Percentiles rank a stretch among this genome's conserved stretches.
These are phyloP conservation scores for Ferrisia virgata DNA, from an alignment of 2,888 invertebrate genomes.

Conservation along the genomic window DNA sequence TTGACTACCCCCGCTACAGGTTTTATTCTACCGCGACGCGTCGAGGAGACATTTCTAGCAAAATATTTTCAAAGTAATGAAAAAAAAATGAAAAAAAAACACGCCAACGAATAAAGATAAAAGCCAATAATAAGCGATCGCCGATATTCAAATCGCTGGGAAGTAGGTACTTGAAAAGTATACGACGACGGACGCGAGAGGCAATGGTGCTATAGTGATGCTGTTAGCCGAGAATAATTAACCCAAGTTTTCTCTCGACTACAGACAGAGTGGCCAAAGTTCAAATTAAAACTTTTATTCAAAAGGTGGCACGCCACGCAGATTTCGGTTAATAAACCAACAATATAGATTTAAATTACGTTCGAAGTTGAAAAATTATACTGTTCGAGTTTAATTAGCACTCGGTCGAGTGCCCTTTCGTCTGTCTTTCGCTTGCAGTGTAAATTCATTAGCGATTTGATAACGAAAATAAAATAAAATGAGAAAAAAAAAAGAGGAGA, in stretches of 20 bases:
- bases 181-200: background rate
- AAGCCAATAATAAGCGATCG: background rate
- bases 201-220: background rate
- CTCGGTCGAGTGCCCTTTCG: background rate
- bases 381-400: background rate
- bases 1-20: too few relatives aligned
- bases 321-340: background rate
- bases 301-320: background rate
- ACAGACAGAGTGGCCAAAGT: background rate
- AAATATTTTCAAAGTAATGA: too few relatives aligned
- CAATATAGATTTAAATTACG: conserved; percentile 24
- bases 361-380: background rate
- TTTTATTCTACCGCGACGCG: too few relatives aligned
- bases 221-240: background rate
- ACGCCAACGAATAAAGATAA: background rate
- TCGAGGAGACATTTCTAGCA: too few relatives aligned
- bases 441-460: background rate
- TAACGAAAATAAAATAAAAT: background rate
- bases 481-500: too few relatives aligned
- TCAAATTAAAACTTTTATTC: conserved; percentile 5
- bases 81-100: too few relatives aligned
- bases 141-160: background rate
- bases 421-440: background rate
- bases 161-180: background rate
- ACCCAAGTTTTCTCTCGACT: background rate